Evolutionary conservation across 2,797 vertebrate species (phyloP).

Genomic region (Paratrypauchen microcephalus): DNA sequence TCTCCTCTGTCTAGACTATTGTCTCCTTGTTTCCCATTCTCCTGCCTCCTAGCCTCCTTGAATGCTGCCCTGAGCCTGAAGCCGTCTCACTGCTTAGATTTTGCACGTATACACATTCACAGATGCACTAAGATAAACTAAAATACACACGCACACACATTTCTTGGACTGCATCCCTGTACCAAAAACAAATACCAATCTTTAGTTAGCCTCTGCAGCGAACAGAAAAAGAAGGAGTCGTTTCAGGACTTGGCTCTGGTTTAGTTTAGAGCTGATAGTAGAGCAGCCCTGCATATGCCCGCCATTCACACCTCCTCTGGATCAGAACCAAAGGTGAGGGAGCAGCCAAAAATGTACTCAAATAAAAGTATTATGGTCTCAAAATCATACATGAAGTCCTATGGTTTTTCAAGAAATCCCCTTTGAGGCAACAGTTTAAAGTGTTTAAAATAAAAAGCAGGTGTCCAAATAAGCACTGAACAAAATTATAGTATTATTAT

Average conservation of each 20-base stretch:
- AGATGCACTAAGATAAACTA: slow-evolving; percentile 43
- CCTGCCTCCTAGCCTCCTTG: slow-evolving; percentile 48
- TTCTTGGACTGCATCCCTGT: slow-evolving; percentile 79
- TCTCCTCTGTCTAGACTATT: slow-evolving; percentile 1
- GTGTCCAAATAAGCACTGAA: too few species aligned
- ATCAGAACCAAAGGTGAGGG: slow-evolving; percentile 27
- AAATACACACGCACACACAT: slow-evolving; percentile 53
- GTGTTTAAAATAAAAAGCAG: not conserved
- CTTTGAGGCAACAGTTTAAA: not conserved
- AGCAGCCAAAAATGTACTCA: not conserved
- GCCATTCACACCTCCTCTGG: slow-evolving; percentile 52
- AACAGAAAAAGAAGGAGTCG: slow-evolving; percentile 69
- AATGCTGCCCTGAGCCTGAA: slow-evolving; percentile 62
- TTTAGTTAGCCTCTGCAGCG: slow-evolving; percentile 74
- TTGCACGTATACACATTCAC: slow-evolving; percentile 50
- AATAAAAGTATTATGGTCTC: not conserved
- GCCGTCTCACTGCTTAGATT: slow-evolving; percentile 49
- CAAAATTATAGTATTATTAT: too few species aligned
- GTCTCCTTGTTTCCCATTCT: slow-evolving; percentile 16
- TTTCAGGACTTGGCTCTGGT: slow-evolving; percentile 67
- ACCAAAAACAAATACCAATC: slow-evolving; percentile 81
- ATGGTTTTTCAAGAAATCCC: not conserved
- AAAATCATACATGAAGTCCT: not conserved
- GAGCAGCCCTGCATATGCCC: slow-evolving; percentile 61
- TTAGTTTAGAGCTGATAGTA: slow-evolving; percentile 57